These are phyloP conservation scores for Etia nguti DNA, from an alignment of 2,113 vertebrate species.

Conservation along the genomic window DNA sequence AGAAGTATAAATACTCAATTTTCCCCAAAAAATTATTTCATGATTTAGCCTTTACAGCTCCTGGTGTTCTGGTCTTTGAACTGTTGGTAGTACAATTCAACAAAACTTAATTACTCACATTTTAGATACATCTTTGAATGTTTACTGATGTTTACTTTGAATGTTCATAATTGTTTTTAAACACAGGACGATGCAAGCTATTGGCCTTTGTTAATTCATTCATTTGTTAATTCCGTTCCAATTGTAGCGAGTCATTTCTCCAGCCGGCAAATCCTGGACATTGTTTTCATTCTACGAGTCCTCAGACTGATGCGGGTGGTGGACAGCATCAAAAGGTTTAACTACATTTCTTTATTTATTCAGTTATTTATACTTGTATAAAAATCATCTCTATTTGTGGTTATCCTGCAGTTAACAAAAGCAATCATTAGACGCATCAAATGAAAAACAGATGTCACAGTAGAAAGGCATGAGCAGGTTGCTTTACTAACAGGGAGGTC, in stretches of 20 bases:
- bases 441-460: neutral
- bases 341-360: neutral
- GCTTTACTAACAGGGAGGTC: neutral
- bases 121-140: neutral
- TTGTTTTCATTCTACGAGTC: constrained; percentile 86
- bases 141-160: neutral
- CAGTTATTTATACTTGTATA: neutral
- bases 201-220: neutral
- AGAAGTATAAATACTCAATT: neutral
- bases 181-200: neutral
- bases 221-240: neutral
- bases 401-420: neutral
- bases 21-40: accelerated
- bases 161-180: neutral
- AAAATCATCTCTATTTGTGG: neutral
- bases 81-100: neutral
- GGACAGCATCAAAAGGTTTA: constrained; percentile 83
- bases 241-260: constrained; percentile 63
- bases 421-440: neutral
- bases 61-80: neutral
- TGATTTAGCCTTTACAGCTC: neutral
- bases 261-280: constrained; percentile 88
- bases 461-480: no score
- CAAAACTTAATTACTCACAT: neutral
- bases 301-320: constrained; percentile 84